Percentiles rank a stretch among this genome's conserved stretches.
Conservation (phyloP, 37 sponge, comb jelly and placozoan species). For the Eunapius fragilis region DNA sequence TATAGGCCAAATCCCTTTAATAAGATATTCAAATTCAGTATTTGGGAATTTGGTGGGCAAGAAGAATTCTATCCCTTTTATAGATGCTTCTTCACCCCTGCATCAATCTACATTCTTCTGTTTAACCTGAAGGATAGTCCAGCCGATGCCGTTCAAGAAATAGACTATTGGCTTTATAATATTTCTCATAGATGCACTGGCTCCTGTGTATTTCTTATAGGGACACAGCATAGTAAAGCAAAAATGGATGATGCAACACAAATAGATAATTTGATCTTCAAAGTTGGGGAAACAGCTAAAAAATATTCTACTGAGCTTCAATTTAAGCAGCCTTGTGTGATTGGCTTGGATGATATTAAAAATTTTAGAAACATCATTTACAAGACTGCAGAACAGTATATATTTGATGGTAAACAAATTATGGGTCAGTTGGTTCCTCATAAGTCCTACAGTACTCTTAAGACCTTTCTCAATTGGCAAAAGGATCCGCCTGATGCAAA, state of each 20-base stretch:
- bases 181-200: constrained; percentile 46
- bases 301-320: neutral
- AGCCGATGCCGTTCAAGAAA: constrained; percentile 35
- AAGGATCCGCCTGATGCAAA: neutral
- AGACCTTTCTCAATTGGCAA: constrained; percentile 10
- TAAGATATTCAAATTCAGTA: constrained; percentile 61
- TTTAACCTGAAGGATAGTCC: constrained; percentile 50
- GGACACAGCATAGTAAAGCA: constrained; percentile 64
- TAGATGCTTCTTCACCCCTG: constrained; percentile 74
- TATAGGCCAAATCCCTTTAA: constrained; percentile 8
- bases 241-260: neutral
- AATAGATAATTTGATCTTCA: neutral
- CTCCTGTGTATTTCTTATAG: constrained; percentile 60
- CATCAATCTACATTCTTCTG: constrained; percentile 69
- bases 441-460: constrained; percentile 39
- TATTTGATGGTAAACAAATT: constrained; percentile 19
- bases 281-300: neutral
- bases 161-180: constrained; percentile 76
- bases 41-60: constrained; percentile 88
- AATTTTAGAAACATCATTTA: constrained; percentile 50
- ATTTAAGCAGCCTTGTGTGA: neutral
- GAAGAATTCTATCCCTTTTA: constrained; percentile 79
- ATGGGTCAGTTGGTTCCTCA: constrained; percentile 67
- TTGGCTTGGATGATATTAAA: constrained; percentile 22
- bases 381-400: constrained; percentile 39